phyloP scores from a whole-genome alignment of 2,797 vertebrate genomes.

The Argya squamiceps region DNA sequence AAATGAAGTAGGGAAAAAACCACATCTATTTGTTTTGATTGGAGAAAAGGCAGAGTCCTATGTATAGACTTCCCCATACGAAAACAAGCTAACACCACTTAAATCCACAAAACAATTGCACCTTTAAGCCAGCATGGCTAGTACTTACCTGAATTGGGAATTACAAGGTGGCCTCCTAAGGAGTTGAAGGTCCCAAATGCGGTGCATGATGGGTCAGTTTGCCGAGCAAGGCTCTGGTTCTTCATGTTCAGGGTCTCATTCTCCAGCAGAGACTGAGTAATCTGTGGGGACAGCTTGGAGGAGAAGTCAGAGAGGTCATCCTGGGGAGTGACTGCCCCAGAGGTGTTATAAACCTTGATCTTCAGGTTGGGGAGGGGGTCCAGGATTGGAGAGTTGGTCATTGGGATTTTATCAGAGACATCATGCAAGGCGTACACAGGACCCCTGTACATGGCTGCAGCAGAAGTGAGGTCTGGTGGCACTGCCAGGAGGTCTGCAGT shows the following conservation, averaged over 20 bases:
- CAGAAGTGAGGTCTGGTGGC: slow-evolving; percentile 94
- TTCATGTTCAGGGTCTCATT: slow-evolving; percentile 90
- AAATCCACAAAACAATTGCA: background rate
- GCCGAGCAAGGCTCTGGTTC: slow-evolving; percentile 90
- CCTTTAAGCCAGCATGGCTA: background rate
- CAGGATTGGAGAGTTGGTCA: slow-evolving; percentile 97
- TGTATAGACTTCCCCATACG: background rate
- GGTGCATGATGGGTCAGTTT: slow-evolving; percentile 91
- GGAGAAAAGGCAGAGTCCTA: background rate
- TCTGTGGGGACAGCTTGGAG: slow-evolving; percentile 92
- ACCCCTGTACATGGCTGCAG: slow-evolving; percentile 94
- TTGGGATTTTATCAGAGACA: slow-evolving; percentile 96
- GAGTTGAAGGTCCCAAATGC: slow-evolving; percentile 95
- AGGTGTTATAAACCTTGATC: slow-evolving; percentile 97
- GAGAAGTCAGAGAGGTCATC: slow-evolving; percentile 92
- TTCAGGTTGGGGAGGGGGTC: slow-evolving; percentile 96
- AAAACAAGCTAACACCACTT: background rate
- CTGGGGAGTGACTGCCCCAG: slow-evolving; percentile 90
- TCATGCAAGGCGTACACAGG: slow-evolving; percentile 95
- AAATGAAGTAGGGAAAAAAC: background rate
- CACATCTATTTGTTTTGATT: background rate
- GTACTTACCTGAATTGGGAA: slow-evolving; percentile 92
- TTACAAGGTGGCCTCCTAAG: slow-evolving; percentile 92
- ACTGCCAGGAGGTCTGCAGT: slow-evolving; percentile 89
- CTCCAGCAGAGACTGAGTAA: slow-evolving; percentile 90